Percentiles rank a stretch among this genome's conserved stretches.
Conservation (phyloP, 2,888 invertebrate genomes). For the Abrostola tripartita region DNA sequence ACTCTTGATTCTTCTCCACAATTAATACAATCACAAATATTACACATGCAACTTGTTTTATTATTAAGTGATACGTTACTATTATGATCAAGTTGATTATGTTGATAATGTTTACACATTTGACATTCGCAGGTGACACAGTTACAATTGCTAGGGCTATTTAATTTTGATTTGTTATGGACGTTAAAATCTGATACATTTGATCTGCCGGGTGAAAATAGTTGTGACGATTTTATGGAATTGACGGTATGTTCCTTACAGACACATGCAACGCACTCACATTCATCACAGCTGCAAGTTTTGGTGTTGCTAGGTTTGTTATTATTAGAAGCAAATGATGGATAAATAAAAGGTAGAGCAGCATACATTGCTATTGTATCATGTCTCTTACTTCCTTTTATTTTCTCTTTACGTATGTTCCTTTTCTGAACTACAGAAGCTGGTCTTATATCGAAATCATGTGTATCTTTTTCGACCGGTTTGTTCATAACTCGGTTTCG, state of each 20-base stretch:
- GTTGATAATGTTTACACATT: slow-evolving; percentile 33
- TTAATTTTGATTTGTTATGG: background rate
- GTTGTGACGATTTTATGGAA: slow-evolving; percentile 36
- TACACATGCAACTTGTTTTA: slow-evolving; percentile 48
- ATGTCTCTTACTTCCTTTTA: slow-evolving; percentile 25
- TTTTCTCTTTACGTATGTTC: slow-evolving; percentile 15
- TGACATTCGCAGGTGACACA: slow-evolving; percentile 59
- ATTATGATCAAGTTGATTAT: background rate
- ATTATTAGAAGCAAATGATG: slow-evolving; percentile 8
- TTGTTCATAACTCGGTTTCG: slow-evolving; percentile 64
- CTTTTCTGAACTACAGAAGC: slow-evolving; percentile 36
- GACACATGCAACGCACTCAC: slow-evolving; percentile 65
- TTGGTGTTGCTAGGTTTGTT: slow-evolving; percentile 16
- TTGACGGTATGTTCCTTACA: slow-evolving; percentile 46
- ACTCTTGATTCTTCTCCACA: slow-evolving; percentile 40
- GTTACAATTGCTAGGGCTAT: slow-evolving; percentile 40
- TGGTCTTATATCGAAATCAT: slow-evolving; percentile 69
- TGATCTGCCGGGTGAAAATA: slow-evolving; percentile 14
- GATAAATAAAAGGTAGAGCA: slow-evolving; percentile 44
- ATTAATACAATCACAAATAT: slow-evolving; percentile 56
- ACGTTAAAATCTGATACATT: slow-evolving; percentile 1
- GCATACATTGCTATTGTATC: slow-evolving; percentile 65
- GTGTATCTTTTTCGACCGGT: slow-evolving; percentile 61
- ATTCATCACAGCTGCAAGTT: slow-evolving; percentile 58
- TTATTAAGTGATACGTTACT: background rate